These are phyloP conservation scores for Scelioninae gen. 2 DNA, from an alignment of 2,888 invertebrate genomes.

Conservation along the genomic window DNA sequence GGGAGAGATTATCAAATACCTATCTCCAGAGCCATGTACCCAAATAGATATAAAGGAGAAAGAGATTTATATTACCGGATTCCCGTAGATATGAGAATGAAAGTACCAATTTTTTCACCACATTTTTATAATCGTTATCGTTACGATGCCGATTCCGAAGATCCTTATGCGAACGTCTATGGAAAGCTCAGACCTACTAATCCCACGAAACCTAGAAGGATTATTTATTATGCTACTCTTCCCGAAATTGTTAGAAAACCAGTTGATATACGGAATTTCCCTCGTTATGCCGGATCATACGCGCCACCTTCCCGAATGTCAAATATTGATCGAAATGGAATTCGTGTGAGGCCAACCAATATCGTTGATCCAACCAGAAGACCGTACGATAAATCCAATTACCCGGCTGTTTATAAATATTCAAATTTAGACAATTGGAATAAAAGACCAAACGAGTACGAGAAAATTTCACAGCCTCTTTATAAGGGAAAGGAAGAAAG, in stretches of 20 bases:
- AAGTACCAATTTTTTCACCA: conserved; percentile 52
- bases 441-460: conserved; percentile 67
- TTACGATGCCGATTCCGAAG: conserved; percentile 68
- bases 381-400: conserved; percentile 66
- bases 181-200: conserved; percentile 64
- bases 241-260: conserved; percentile 74
- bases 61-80: conserved; percentile 67
- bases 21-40: conserved; percentile 65
- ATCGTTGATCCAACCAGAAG: conserved; percentile 64
- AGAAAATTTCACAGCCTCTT: conserved; percentile 49
- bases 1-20: conserved; percentile 64
- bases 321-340: conserved; percentile 54
- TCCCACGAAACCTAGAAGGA: conserved; percentile 70
- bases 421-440: conserved; percentile 52
- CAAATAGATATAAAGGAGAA: conserved; percentile 69
- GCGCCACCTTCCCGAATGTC: conserved; percentile 36
- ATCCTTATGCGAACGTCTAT: conserved; percentile 61
- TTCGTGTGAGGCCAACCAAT: conserved; percentile 38
- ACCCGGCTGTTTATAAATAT: conserved; percentile 67
- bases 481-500: conserved; percentile 61
- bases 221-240: conserved; percentile 75
- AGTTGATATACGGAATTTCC: conserved; percentile 70
- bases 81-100: conserved; percentile 55
- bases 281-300: conserved; percentile 64
- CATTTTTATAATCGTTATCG: conserved; percentile 69